These are phyloP conservation scores for Mesorhabditis spiculigera DNA, from an alignment of 2,888 invertebrate species.

Conservation along the genomic window DNA sequence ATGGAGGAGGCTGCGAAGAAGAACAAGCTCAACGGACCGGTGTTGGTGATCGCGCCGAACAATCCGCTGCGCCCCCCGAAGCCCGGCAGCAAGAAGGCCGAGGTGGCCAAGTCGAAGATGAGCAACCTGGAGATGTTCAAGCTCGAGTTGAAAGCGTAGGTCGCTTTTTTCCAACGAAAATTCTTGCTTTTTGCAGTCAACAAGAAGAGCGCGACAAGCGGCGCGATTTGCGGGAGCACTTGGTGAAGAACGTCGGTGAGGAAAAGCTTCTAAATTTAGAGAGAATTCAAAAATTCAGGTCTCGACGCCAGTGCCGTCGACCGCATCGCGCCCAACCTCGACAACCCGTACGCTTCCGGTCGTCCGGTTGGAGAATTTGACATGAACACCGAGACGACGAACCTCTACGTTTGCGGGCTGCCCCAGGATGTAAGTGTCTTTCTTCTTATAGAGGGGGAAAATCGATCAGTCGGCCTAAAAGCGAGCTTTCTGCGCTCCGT, in stretches of 20 bases:
- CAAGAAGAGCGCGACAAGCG: slow-evolving; percentile 95
- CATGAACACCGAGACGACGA: slow-evolving; percentile 94
- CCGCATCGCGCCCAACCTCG: slow-evolving; percentile 43
- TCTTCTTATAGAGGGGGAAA: background rate
- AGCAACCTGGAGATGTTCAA: slow-evolving; percentile 96
- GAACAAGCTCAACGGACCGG: slow-evolving; percentile 18
- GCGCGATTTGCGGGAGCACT: slow-evolving; percentile 72
- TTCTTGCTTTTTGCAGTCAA: slow-evolving; percentile 68
- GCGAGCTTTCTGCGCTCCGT: no score
- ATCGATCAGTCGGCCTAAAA: no score
- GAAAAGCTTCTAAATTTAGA: slow-evolving; percentile 14
- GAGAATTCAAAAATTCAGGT: slow-evolving; percentile 20
- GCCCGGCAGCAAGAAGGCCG: slow-evolving; percentile 40
- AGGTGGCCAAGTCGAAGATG: slow-evolving; percentile 75
- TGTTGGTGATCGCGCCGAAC: slow-evolving; percentile 28
- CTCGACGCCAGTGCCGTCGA: slow-evolving; percentile 27
- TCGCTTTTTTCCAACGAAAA: background rate
- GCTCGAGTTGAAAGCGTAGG: slow-evolving; percentile 86
- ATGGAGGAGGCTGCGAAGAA: slow-evolving; percentile 37
- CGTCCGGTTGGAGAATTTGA: slow-evolving; percentile 84
- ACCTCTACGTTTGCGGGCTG: slow-evolving; percentile 92
- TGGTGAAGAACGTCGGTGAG: slow-evolving; percentile 60
- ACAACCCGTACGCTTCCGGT: slow-evolving; percentile 44
- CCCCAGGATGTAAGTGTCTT: slow-evolving; percentile 78
- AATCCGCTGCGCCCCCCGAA: slow-evolving; percentile 67